These are phyloP conservation scores for Dolomedes plantarius DNA, from an alignment of 2,888 invertebrate genomes.

Conservation along the genomic window DNA sequence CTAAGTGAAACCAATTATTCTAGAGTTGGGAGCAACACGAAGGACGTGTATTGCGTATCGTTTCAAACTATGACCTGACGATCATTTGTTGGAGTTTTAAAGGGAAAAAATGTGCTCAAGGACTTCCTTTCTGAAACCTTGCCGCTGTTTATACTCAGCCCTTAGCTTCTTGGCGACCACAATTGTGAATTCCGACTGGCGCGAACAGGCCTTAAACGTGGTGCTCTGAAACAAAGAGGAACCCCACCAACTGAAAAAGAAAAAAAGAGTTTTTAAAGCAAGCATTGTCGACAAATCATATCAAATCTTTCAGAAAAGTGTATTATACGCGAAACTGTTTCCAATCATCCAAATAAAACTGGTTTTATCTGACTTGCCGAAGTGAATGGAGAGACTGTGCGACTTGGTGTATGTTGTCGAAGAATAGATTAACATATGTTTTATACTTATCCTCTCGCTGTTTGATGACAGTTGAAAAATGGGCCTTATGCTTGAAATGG, in stretches of 20 bases:
- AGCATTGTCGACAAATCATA: constrained; percentile 24
- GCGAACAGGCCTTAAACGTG: background rate
- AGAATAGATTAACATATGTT: constrained; percentile 8
- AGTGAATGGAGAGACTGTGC: background rate
- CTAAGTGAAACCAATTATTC: too few species aligned
- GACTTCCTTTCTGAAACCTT: too few species aligned
- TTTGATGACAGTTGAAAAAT: constrained; percentile 27
- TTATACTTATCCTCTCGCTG: constrained; percentile 20
- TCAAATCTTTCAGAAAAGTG: constrained; percentile 5
- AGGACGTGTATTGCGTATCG: too few species aligned
- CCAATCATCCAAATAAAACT: background rate
- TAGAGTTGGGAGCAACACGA: too few species aligned
- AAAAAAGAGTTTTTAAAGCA: constrained; percentile 7
- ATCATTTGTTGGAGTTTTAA: too few species aligned
- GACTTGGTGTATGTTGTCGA: background rate
- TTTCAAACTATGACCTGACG: too few species aligned
- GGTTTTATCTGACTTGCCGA: background rate
- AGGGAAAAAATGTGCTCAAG: too few species aligned
- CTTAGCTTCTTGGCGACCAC: background rate
- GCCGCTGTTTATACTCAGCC: too few species aligned
- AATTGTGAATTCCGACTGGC: background rate
- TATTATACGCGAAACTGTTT: constrained; percentile 4
- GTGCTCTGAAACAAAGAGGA: background rate
- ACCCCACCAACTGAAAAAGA: background rate
- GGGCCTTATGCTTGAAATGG: constrained; percentile 19